Percentiles rank a stretch among this genome's conserved stretches.
Evolutionary conservation across 2,888 invertebrate genomes (phyloP).

Genomic region (Anodontia alba): DNA sequence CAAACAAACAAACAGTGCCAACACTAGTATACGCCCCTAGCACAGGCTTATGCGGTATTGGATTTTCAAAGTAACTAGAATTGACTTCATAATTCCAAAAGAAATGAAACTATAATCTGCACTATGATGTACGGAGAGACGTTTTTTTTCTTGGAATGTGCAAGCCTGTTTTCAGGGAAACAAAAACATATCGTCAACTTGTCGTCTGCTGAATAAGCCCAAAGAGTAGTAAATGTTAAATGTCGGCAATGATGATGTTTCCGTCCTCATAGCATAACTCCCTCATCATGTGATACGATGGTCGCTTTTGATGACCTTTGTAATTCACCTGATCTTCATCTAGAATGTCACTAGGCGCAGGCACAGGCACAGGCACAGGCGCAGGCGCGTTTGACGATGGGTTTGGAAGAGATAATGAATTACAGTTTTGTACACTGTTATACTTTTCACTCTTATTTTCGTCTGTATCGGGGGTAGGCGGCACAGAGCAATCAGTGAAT

Average conservation of each 20-base stretch:
- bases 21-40: too few species aligned
- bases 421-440: neutral
- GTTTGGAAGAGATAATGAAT: neutral
- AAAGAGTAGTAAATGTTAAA: conserved; percentile 26
- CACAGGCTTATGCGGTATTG: too few species aligned
- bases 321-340: conserved; percentile 26
- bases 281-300: conserved; percentile 80
- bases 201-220: too few species aligned
- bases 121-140: too few species aligned
- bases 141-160: too few species aligned
- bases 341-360: neutral
- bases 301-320: conserved; percentile 74
- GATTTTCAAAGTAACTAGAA: too few species aligned
- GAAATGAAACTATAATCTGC: too few species aligned
- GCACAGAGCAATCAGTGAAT: conserved; percentile 55
- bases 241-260: conserved; percentile 56
- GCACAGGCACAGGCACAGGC: conserved; percentile 7
- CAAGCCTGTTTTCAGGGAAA: too few species aligned
- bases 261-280: conserved; percentile 67
- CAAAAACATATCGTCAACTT: too few species aligned
- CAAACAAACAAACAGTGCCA: too few species aligned
- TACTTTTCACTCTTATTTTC: conserved; percentile 6
- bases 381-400: neutral
- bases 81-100: too few species aligned
- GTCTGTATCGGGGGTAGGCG: conserved; percentile 21